Percentiles rank a stretch among this genome's conserved stretches.
phyloP scores from a whole-genome alignment of 2,888 invertebrate species.

The Cacoxenus indagator region DNA sequence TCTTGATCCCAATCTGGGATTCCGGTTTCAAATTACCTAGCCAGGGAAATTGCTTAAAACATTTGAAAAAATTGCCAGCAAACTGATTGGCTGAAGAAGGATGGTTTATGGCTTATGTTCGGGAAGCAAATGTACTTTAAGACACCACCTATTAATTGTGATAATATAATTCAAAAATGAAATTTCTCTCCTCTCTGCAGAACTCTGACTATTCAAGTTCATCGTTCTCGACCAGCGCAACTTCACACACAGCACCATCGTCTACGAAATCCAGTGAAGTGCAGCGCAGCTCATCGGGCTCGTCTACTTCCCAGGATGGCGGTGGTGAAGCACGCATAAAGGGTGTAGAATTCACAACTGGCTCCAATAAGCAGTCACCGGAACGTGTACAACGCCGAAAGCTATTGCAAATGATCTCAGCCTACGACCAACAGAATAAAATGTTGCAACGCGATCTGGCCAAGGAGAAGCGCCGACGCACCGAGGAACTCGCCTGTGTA shows the following conservation, averaged over 20 bases:
- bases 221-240: constrained; percentile 41
- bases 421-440: constrained; percentile 68
- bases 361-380: constrained; percentile 24
- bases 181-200: constrained; percentile 36
- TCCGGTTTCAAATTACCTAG: no score
- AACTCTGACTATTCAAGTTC: constrained; percentile 63
- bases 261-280: constrained; percentile 55
- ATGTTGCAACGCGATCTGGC: constrained; percentile 66
- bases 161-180: neutral
- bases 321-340: neutral
- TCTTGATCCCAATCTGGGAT: no score
- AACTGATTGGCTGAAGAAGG: no score
- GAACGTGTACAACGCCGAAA: constrained; percentile 62
- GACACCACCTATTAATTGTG: neutral
- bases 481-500: constrained; percentile 68
- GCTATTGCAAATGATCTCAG: constrained; percentile 65
- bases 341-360: constrained; percentile 3
- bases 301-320: constrained; percentile 45
- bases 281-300: constrained; percentile 59
- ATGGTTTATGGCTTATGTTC: no score
- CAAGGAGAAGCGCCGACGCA: constrained; percentile 68
- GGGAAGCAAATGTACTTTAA: no score
- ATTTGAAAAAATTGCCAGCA: no score
- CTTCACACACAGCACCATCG: no score
- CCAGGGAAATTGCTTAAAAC: no score